These are phyloP conservation scores for Psittacula echo DNA, from an alignment of 2,797 vertebrate species.

Conservation along the genomic window DNA sequence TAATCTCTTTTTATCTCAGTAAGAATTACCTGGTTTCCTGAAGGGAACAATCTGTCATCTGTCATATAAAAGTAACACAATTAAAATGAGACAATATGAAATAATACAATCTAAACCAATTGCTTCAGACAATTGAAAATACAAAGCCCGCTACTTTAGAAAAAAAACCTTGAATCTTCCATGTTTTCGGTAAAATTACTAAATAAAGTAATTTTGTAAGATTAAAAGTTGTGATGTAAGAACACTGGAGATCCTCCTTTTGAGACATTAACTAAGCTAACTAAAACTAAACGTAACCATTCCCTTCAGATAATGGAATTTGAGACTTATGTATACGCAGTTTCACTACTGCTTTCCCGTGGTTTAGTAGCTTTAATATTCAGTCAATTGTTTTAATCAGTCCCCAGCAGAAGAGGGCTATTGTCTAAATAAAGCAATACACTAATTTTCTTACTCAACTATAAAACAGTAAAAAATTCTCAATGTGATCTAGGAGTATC, in stretches of 20 bases:
- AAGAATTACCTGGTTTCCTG: background rate
- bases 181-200: background rate
- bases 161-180: background rate
- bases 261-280: background rate
- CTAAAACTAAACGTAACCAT: background rate
- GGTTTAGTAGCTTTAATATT: background rate
- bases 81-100: background rate
- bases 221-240: background rate
- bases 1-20: background rate
- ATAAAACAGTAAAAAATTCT: background rate
- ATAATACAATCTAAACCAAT: background rate
- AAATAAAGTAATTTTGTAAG: background rate
- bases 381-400: background rate
- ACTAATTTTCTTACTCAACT: background rate
- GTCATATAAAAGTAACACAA: background rate
- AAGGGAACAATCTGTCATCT: background rate
- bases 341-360: background rate
- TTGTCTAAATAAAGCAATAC: background rate
- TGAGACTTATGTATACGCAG: background rate
- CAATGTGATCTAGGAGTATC: background rate
- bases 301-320: background rate
- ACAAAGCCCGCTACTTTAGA: background rate
- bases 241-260: background rate
- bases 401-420: background rate
- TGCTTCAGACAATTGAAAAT: background rate